Evolutionary conservation across 2,797 vertebrate genomes (phyloP).

Genomic region (Pelobates cultripes): DNA sequence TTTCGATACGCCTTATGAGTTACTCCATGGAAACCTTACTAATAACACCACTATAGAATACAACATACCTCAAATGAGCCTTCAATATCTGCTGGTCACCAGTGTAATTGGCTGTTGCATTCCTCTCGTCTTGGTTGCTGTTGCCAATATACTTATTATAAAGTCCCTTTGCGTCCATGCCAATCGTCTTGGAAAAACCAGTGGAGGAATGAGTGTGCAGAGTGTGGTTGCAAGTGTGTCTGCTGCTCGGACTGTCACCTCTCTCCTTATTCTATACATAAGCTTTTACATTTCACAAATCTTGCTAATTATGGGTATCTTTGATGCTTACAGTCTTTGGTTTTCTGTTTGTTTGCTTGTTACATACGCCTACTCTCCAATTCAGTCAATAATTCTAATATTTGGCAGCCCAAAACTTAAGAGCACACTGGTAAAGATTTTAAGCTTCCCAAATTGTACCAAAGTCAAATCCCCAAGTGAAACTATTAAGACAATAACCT

Average conservation of each 20-base stretch:
- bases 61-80: slow-evolving; percentile 33
- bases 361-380: slow-evolving; percentile 40
- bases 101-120: slow-evolving; percentile 46
- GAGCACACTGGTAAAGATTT: slow-evolving; percentile 12
- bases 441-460: background rate
- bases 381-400: slow-evolving; percentile 43
- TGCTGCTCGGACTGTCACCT: slow-evolving; percentile 34
- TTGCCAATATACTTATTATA: slow-evolving; percentile 36
- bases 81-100: slow-evolving; percentile 38
- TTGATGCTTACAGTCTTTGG: slow-evolving; percentile 34
- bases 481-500: slow-evolving; percentile 13
- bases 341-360: slow-evolving; percentile 42
- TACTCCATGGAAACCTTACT: slow-evolving; percentile 24
- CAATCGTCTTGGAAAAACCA: slow-evolving; percentile 34
- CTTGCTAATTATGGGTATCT: slow-evolving; percentile 39
- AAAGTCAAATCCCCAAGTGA: background rate
- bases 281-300: slow-evolving; percentile 47
- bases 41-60: slow-evolving; percentile 6
- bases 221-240: slow-evolving; percentile 43
- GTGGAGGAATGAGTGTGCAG: slow-evolving; percentile 36
- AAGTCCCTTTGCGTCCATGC: slow-evolving; percentile 40
- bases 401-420: slow-evolving; percentile 43
- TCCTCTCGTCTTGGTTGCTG: slow-evolving; percentile 31
- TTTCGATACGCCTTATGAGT: background rate
- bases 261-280: slow-evolving; percentile 37